These are phyloP conservation scores for Seira ritae DNA, from an alignment of 2,888 invertebrate species.

Conservation along the genomic window DNA sequence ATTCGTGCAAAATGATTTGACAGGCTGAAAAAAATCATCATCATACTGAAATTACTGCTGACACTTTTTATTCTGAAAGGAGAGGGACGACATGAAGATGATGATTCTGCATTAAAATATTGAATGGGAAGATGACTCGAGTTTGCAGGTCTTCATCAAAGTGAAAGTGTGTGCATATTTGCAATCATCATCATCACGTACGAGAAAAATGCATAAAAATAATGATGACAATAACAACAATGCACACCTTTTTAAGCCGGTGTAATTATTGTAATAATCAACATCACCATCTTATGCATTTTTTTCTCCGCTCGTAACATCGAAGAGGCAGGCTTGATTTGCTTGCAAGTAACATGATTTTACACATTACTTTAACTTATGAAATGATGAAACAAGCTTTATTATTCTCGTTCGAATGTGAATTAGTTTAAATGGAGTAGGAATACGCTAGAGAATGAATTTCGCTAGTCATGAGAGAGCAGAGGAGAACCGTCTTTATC, in stretches of 20 bases:
- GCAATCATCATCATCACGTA: constrained; percentile 30
- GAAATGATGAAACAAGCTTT: no score
- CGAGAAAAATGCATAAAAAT: constrained; percentile 16
- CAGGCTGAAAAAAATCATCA: constrained; percentile 13
- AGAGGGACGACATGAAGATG: neutral
- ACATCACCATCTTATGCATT: neutral
- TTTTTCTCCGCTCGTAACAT: no score
- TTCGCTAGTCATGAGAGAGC: no score
- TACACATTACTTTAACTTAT: no score
- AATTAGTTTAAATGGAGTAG: no score
- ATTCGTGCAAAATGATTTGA: constrained; percentile 21
- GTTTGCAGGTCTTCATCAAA: constrained; percentile 20
- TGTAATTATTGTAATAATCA: constrained; percentile 23
- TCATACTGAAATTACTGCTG: constrained; percentile 18
- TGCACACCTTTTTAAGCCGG: constrained; percentile 12
- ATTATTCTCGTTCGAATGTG: no score
- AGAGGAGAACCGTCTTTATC: no score
- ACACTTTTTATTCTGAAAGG: neutral
- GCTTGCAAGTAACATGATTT: no score
- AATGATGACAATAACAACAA: constrained; percentile 15
- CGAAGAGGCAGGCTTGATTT: no score
- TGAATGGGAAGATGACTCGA: constrained; percentile 27
- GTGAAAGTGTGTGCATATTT: constrained; percentile 33
- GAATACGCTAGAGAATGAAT: no score
- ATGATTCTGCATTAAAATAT: neutral